These are phyloP conservation scores for Calidris pygmaea DNA, from an alignment of 2,113 vertebrate genomes.

Conservation along the genomic window DNA sequence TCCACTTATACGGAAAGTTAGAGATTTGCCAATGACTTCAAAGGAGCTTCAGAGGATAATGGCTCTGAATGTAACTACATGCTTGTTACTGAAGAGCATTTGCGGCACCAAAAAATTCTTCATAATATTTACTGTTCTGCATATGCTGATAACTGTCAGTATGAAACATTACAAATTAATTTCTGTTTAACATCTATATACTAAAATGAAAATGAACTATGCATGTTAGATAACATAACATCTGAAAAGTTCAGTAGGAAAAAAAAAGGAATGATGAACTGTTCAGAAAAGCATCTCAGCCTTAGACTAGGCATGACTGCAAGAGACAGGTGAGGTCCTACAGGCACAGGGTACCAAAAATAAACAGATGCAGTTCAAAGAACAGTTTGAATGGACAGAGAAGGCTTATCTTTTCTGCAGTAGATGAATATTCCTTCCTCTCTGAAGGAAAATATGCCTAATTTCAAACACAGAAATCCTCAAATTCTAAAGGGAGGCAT, in stretches of 20 bases:
- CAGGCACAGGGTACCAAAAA: neutral
- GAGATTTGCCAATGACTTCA: neutral
- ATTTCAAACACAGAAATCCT: neutral
- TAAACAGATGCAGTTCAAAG: neutral
- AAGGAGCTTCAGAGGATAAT: neutral
- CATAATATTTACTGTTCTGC: neutral
- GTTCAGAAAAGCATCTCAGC: neutral
- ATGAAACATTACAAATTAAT: neutral
- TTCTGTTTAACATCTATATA: neutral
- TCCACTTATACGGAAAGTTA: neutral
- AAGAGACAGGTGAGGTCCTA: neutral
- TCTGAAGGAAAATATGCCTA: neutral
- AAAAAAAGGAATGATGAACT: neutral
- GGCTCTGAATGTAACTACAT: neutral
- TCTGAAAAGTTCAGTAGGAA: neutral
- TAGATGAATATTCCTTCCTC: neutral
- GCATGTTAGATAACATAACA: neutral
- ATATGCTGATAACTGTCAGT: neutral
- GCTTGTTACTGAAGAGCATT: neutral
- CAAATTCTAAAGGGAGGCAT: neutral
- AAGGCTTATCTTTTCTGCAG: neutral
- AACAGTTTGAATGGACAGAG: accelerated
- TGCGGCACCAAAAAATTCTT: neutral
- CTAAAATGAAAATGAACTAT: neutral
- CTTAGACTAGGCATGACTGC: neutral